A percentile compares a stretch with the other conserved stretches of the same genome.
Evolutionary conservation across 2,113 vertebrate species (phyloP).

Genomic region (Pseudopodoces humilis): DNA sequence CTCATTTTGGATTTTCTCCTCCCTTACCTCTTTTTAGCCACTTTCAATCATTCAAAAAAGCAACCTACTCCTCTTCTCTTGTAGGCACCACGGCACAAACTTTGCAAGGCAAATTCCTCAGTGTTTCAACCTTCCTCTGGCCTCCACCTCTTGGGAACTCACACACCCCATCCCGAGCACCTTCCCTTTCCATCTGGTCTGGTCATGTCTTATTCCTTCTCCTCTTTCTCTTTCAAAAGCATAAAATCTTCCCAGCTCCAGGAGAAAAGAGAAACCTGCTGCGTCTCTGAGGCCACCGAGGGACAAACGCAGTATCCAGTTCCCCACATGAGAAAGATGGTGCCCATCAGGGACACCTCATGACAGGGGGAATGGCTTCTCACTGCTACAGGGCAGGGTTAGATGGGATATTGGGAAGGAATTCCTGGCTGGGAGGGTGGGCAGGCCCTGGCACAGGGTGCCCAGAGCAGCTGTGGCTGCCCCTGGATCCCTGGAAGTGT

Average conservation of each 20-base stretch:
- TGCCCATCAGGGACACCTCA: not conserved
- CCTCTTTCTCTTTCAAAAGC: not conserved
- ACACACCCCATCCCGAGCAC: rapidly evolving
- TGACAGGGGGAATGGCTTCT: not conserved
- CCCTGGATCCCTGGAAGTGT: not conserved
- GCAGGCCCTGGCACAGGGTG: rapidly evolving
- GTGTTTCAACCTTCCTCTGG: not conserved
- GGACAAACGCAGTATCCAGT: not conserved
- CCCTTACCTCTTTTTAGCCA: not conserved
- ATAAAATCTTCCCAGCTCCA: not conserved
- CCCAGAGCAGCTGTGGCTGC: not conserved
- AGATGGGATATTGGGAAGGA: not conserved
- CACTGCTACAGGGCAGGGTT: not conserved
- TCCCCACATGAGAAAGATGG: not conserved
- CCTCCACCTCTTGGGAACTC: not conserved
- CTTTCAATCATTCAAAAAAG: not conserved
- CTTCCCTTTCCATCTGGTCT: not conserved
- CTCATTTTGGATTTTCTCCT: not conserved
- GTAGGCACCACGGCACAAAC: not conserved
- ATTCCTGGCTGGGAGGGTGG: not conserved
- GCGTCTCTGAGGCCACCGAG: rapidly evolving
- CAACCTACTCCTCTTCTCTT: not conserved
- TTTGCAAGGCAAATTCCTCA: not conserved
- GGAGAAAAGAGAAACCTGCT: not conserved
- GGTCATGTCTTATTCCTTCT: not conserved